A percentile compares a stretch with the other conserved stretches of the same genome.
phyloP scores from a whole-genome alignment of 2,888 invertebrate genomes.

The Chirona hameri region DNA sequence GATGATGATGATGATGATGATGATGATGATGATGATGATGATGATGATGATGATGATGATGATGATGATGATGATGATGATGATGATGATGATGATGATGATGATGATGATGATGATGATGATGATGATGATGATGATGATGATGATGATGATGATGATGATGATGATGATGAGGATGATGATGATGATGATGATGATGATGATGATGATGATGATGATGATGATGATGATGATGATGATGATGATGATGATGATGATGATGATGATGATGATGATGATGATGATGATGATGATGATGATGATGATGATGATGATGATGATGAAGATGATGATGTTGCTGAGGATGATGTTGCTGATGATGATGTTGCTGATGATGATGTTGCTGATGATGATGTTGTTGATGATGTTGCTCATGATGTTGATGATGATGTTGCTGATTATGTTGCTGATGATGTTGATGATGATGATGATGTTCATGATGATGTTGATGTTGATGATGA shows the following conservation, averaged over 20 bases:
- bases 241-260: background rate
- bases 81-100: slow-evolving; percentile 7
- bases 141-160: no score
- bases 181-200: no score
- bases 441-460: no score
- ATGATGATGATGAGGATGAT: no score
- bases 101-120: slow-evolving; percentile 14
- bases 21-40: background rate
- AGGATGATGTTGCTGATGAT: no score
- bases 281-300: slow-evolving; percentile 3
- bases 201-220: background rate
- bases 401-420: no score
- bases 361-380: no score
- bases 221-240: slow-evolving; percentile 1
- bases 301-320: background rate
- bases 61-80: background rate
- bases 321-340: no score
- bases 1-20: slow-evolving; percentile 8
- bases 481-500: background rate
- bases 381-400: no score
- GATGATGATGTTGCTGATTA: no score
- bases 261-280: background rate
- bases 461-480: background rate
- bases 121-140: background rate
- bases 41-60: slow-evolving; percentile 5